Evolutionary conservation across 1,140 invertebrate genomes (phyloP).

Genomic region (Bombus terrestris): DNA sequence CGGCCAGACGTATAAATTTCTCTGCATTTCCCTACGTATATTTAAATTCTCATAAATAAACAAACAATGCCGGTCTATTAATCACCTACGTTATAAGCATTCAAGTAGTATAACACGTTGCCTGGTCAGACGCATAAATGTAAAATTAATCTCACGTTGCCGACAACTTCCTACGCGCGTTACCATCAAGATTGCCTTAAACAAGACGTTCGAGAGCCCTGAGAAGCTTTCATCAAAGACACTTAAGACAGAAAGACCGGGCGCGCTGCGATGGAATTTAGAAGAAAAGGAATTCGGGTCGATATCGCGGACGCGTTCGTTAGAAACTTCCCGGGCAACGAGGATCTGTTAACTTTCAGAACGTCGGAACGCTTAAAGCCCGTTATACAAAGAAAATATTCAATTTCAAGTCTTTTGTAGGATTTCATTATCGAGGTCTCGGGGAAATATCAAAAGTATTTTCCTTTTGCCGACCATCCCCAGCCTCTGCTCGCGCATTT

Average conservation of each 20-base stretch:
- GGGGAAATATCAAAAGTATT: conserved; percentile 30
- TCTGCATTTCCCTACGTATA: no score
- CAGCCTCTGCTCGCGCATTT: not conserved
- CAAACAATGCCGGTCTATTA: not conserved
- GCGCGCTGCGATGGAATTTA: conserved; percentile 10
- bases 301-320: conserved; percentile 20
- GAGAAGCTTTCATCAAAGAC: not conserved
- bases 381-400: conserved; percentile 41
- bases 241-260: not conserved
- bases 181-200: not conserved
- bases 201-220: not conserved
- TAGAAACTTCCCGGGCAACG: not conserved
- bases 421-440: conserved; percentile 29
- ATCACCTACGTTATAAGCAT: not conserved
- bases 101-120: not conserved
- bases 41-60: no score
- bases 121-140: not conserved
- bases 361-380: conserved; percentile 24
- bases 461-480: not conserved
- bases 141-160: not conserved
- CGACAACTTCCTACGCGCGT: not conserved
- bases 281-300: conserved; percentile 16
- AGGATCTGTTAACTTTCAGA: conserved; percentile 26
- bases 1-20: no score
- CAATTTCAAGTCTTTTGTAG: conserved; percentile 32